phyloP scores from a whole-genome alignment of 2,888 invertebrate species.

The Drosophila infuscata region DNA sequence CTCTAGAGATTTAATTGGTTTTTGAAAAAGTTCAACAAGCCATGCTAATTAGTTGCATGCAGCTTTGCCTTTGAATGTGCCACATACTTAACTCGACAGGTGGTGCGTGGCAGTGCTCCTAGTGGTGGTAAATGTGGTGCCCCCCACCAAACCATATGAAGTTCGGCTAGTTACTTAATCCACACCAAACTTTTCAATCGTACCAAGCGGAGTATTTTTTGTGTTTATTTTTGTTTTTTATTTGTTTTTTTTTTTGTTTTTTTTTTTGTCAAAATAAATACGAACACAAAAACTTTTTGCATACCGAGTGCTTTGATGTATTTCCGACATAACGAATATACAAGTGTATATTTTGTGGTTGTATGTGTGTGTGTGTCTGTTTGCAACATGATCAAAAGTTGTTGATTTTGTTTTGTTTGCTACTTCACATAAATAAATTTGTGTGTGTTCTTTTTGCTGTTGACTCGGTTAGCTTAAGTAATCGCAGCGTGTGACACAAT shows the following conservation, averaged over 20 bases:
- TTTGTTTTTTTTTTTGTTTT: neutral
- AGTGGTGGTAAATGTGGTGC: neutral
- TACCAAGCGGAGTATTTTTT: constrained; percentile 1
- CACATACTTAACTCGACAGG: constrained; percentile 36
- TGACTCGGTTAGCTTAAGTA: constrained; percentile 56
- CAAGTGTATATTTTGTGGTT: constrained; percentile 2
- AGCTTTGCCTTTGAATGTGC: constrained; percentile 71
- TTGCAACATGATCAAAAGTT: constrained; percentile 16
- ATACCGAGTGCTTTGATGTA: constrained; percentile 3
- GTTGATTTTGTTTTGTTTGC: constrained; percentile 8
- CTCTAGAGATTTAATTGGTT: constrained; percentile 73
- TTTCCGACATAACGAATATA: constrained; percentile 6
- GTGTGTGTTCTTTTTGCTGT: constrained; percentile 1
- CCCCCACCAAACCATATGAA: neutral
- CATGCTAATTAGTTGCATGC: constrained; percentile 75
- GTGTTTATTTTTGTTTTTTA: neutral
- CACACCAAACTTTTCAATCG: constrained; percentile 45
- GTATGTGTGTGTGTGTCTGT: neutral
- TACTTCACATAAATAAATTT: constrained; percentile 1
- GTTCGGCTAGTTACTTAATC: constrained; percentile 26
- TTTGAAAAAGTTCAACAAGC: constrained; percentile 81
- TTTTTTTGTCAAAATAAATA: constrained; percentile 8
- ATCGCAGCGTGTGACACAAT: constrained; percentile 69
- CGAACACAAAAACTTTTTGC: constrained; percentile 5
- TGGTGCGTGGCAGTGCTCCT: constrained; percentile 12